Conservation (phyloP, 2,888 invertebrate species). For the Hirtodrosophila confusa region DNA sequence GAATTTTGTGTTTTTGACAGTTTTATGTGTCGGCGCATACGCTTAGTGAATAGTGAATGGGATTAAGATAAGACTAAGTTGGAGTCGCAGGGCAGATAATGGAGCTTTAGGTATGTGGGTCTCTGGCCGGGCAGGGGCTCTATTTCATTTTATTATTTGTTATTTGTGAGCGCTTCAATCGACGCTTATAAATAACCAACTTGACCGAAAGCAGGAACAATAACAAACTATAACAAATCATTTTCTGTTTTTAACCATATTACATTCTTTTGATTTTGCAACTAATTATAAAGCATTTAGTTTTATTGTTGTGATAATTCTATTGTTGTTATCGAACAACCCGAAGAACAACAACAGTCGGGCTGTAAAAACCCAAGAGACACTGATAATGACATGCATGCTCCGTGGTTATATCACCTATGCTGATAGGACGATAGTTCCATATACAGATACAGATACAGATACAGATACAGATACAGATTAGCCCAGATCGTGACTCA, state of each 20-base stretch:
- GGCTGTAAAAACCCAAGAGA: slow-evolving; percentile 3
- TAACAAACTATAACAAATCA: slow-evolving; percentile 63
- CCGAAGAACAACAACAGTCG: not conserved
- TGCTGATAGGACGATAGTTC: slow-evolving; percentile 49
- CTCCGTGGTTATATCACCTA: slow-evolving; percentile 51
- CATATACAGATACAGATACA: slow-evolving; percentile 11
- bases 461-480: too few species aligned
- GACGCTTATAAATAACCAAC: slow-evolving; percentile 48
- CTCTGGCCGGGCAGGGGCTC: slow-evolving; percentile 9
- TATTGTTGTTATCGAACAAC: slow-evolving; percentile 20
- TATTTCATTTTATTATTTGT: slow-evolving; percentile 23
- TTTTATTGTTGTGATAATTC: slow-evolving; percentile 81
- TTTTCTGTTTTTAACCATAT: slow-evolving; percentile 35
- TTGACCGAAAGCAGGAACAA: slow-evolving; percentile 20
- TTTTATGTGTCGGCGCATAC: slow-evolving; percentile 72
- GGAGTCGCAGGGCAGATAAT: slow-evolving; percentile 56
- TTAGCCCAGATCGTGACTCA: slow-evolving; percentile 16
- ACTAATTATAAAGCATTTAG: slow-evolving; percentile 82
- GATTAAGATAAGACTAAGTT: slow-evolving; percentile 78
- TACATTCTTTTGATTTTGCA: slow-evolving; percentile 52
- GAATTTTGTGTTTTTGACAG: slow-evolving; percentile 69
- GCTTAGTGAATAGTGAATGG: slow-evolving; percentile 75
- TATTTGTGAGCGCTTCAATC: slow-evolving; percentile 40
- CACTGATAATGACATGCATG: slow-evolving; percentile 47
- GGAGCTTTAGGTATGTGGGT: slow-evolving; percentile 57